Evolutionary conservation across 2,888 invertebrate species (phyloP).

Genomic region (Lycaena phlaeas): DNA sequence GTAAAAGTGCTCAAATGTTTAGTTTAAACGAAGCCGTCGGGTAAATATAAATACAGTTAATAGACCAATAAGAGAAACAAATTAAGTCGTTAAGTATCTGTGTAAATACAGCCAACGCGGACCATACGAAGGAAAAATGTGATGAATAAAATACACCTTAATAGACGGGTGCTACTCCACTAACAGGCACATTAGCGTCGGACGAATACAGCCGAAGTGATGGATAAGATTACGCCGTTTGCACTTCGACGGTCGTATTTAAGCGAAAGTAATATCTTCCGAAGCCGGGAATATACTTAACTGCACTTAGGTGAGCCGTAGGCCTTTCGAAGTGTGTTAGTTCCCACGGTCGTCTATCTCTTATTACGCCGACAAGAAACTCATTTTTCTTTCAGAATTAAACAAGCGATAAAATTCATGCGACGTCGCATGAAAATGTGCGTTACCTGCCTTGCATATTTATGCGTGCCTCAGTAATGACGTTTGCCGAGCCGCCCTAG

Average conservation of each 20-base stretch:
- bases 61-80: constrained; percentile 39
- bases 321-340: constrained; percentile 40
- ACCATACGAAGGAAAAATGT: constrained; percentile 43
- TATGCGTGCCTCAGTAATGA: constrained; percentile 69
- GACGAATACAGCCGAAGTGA: constrained; percentile 41
- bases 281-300: constrained; percentile 57
- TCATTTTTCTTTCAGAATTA: constrained; percentile 68
- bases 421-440: constrained; percentile 73
- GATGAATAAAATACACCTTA: constrained; percentile 61
- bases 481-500: constrained; percentile 58
- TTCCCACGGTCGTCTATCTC: constrained; percentile 66
- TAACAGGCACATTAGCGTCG: constrained; percentile 55
- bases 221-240: constrained; percentile 60
- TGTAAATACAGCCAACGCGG: constrained; percentile 27
- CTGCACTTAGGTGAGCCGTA: constrained; percentile 57
- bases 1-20: constrained; percentile 5
- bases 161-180: constrained; percentile 45
- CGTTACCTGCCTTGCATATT: constrained; percentile 73
- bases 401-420: constrained; percentile 72
- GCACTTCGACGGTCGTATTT: constrained; percentile 44
- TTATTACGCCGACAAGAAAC: constrained; percentile 59
- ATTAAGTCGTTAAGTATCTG: constrained; percentile 42
- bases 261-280: constrained; percentile 63
- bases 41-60: constrained; percentile 17
- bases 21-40: constrained; percentile 2